Percentiles rank a stretch among this genome's conserved stretches.
Evolutionary conservation across 92 coral and sea anemone species (phyloP).

Genomic region (Heliopora coerulea): DNA sequence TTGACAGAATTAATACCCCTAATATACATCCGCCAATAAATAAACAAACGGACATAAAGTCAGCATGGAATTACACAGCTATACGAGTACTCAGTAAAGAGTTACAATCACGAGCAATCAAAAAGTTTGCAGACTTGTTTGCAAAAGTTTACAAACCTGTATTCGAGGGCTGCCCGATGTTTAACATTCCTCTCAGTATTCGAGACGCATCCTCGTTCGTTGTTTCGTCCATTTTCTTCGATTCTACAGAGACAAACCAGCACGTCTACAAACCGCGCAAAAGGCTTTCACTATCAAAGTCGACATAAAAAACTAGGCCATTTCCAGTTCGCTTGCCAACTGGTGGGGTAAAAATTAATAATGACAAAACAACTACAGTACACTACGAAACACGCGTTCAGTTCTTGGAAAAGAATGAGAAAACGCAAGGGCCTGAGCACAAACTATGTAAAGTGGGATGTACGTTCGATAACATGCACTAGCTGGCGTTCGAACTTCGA

Average conservation of each 20-base stretch:
- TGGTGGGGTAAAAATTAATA: not conserved
- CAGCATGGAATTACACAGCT: no score
- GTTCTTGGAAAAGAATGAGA: not conserved
- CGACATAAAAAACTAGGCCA: conserved; percentile 12
- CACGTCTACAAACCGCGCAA: not conserved
- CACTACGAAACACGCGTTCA: not conserved
- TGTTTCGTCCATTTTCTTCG: conserved; percentile 5
- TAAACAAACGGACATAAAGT: no score
- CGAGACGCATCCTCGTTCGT: conserved; percentile 64
- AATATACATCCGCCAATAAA: no score
- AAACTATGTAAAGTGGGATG: not conserved
- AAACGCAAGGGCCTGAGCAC: not conserved
- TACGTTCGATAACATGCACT: no score
- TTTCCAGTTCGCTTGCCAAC: not conserved
- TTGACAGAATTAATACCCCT: no score
- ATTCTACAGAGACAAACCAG: not conserved
- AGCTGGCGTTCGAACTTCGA: no score
- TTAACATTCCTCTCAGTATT: conserved; percentile 71
- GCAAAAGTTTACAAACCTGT: conserved; percentile 20
- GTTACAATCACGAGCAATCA: no score
- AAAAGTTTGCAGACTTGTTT: no score
- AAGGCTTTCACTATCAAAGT: not conserved
- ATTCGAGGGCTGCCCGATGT: conserved; percentile 51
- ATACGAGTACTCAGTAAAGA: no score
- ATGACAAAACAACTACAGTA: not conserved